These are phyloP conservation scores for Disparrhopalites patrizii DNA, from an alignment of 2,888 invertebrate species.

Conservation along the genomic window DNA sequence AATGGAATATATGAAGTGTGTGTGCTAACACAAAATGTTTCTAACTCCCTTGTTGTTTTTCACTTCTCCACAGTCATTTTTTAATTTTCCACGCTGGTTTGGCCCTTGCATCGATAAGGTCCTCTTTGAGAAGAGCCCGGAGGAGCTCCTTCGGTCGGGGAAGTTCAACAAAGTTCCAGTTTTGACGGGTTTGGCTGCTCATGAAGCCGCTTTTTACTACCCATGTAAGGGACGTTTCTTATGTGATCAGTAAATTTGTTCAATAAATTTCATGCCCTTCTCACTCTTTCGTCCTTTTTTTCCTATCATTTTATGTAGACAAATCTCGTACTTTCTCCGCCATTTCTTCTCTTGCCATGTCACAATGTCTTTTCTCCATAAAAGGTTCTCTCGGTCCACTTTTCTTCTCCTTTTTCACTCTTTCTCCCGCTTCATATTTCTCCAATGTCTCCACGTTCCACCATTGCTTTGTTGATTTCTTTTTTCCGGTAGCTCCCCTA, in stretches of 20 bases:
- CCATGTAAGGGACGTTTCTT: slow-evolving; percentile 46
- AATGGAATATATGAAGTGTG: no score
- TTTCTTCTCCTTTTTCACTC: no score
- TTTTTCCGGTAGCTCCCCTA: no score
- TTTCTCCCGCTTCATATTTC: no score
- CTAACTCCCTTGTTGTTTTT: background rate
- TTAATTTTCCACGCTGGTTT: slow-evolving; percentile 50
- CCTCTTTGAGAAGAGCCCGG: slow-evolving; percentile 43
- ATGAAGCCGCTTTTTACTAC: slow-evolving; percentile 49
- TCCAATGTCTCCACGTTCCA: no score
- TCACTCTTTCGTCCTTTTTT: background rate
- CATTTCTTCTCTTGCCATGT: no score
- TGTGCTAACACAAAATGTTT: no score
- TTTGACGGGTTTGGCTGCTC: slow-evolving; percentile 48
- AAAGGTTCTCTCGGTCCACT: no score
- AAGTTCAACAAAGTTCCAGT: slow-evolving; percentile 48
- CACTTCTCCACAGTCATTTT: slow-evolving; percentile 44
- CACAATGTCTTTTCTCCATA: no score
- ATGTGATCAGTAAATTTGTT: no score
- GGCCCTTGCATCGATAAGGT: slow-evolving; percentile 47
- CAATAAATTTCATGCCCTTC: slow-evolving; percentile 8
- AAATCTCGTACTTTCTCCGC: no score
- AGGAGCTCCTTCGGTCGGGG: slow-evolving; percentile 42
- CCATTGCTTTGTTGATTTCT: no score
- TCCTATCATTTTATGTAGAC: background rate